Evolutionary conservation across 2,888 invertebrate genomes (phyloP), one percentile per base, ranked within the genome.

Genomic region (Pristionchus mayeri): DNA sequence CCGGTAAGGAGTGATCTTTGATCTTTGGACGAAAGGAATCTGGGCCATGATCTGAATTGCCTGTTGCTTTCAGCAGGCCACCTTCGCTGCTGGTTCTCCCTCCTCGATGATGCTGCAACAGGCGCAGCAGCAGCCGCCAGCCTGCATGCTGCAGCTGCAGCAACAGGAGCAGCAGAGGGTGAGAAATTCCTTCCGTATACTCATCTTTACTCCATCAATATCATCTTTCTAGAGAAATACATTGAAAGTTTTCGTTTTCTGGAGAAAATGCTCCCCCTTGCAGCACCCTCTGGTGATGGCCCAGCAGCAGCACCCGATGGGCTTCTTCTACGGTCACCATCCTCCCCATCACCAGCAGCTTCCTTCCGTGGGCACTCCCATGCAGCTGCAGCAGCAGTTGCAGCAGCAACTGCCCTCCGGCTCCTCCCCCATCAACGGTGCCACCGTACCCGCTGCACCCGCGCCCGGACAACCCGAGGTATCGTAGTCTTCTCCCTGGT

Each of bases 101-200:
- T 57, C 80, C 57, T 34, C 24, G 34, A n/a, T 37, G n/a, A 37
- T 80, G 18, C 48, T 80, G 54, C 57, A 54, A 57, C 37, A 44
- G 54, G 7, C n/a, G 24, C 76, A 48, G 50, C 75, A 75, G 44
- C 76, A 50, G 37, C 80, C 54, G 24, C 80, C 80, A 16, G 54
- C 80, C 44, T 80, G 80, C 40, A 37, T 80, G 54, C 30, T 80
- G 80, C 80, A 80, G 80, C 37, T 80, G 37, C 80, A 80, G 80
- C 37, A 57, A n/a, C 80, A 78, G 76, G 50, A 48, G 50, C 76
- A 78, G 50, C 76, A 50, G 50, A 21, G 50, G 50, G 76, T 78
- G 13, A 7, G 76, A 30, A 11, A 24, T 24, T 27, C 30, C 34
- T 3, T 6, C 37, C 6, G 1, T 44, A 40, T 40, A 16, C 71